phyloP scores from a whole-genome alignment of 2,797 vertebrate genomes.

The Melanotaenia pygmaea region DNA sequence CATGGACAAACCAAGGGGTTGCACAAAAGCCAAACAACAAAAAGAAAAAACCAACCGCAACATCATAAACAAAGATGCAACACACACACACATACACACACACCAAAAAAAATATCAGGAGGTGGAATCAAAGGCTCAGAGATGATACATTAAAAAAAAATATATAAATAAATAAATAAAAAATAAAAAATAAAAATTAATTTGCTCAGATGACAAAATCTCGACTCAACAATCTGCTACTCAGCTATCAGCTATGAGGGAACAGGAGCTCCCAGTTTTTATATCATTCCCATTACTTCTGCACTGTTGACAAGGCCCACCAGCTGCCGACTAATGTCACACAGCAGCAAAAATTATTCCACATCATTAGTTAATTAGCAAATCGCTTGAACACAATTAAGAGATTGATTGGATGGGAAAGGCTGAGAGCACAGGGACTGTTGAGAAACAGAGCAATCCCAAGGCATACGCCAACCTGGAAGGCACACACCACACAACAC shows the following conservation, averaged over 20 bases:
- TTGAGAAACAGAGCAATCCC: constrained; percentile 48
- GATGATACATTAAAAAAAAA: constrained; percentile 54
- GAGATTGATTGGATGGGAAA: constrained; percentile 68
- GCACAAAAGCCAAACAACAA: constrained; percentile 66
- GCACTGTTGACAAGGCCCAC: constrained; percentile 56
- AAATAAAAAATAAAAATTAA: constrained; percentile 30
- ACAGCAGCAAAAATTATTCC: constrained; percentile 68
- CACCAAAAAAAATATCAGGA: constrained; percentile 57
- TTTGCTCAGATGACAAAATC: constrained; percentile 32
- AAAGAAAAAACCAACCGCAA: constrained; percentile 75
- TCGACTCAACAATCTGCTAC: constrained; percentile 26
- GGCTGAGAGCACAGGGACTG: constrained; percentile 55
- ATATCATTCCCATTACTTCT: constrained; percentile 59
- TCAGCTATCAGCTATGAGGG: constrained; percentile 26
- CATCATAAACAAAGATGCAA: constrained; percentile 69
- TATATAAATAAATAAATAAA: constrained; percentile 18
- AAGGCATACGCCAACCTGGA: constrained; percentile 16
- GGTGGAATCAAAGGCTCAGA: constrained; percentile 69
- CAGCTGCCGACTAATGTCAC: constrained; percentile 70
- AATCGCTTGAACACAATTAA: constrained; percentile 69
- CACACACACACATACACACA: constrained; percentile 21
- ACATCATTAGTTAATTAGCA: constrained; percentile 76
- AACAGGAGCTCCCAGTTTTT: constrained; percentile 51
- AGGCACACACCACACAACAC: constrained; percentile 13
- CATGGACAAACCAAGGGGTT: constrained; percentile 82